Base-by-base conservation (phyloP, 2,797 vertebrate species). In the Epinephelus awoara region DNA sequence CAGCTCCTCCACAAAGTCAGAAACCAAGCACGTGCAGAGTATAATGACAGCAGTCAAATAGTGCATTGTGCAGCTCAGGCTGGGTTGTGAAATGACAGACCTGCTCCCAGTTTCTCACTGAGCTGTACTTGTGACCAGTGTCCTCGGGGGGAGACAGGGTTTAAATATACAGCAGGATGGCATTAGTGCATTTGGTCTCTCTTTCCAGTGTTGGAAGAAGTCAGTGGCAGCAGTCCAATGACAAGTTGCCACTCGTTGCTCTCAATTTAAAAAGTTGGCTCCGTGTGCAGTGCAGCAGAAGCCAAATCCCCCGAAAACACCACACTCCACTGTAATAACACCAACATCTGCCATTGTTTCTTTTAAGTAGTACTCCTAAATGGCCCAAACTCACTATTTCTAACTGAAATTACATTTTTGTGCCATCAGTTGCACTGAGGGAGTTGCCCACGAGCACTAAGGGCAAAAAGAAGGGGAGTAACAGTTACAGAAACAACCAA, bases 211-310 rank as follows among this genome's bases (percentile, higher is more conserved):
- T 5, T 73, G 69, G 64, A 82, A 46, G 44, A 67, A 57, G 52
- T 38, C 57, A 42, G 51, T 29, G 77, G 57, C 62, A 74, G 25
- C 14, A 4, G 12, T 54, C 44, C 57, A 63, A 9, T 51, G 23
- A 50, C 29, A 50, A 64, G 58, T 23, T 54, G 18, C 59, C 51
- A 44, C 73, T 70, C 21, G 10, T 19, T 75, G 59, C 49, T 56
- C 56, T 61, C 62, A 56, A 17, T 64, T 58, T 46, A 49, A 79
- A 64, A 72, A 61, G 59, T 40, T 68, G 57, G 42, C 59, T 59
- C 3, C 5, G n/a, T 58, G 70, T 56, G 50, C 29, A 49, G 6
- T 12, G 49, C 49, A 55, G 61, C 55, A 12, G 12, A 34, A 62
- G 50, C 29, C 21, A 50, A 51, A 49, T 14, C 27, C 40, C 40